phyloP scores from a whole-genome alignment of 2,113 vertebrate genomes.

The Laticauda colubrina region DNA sequence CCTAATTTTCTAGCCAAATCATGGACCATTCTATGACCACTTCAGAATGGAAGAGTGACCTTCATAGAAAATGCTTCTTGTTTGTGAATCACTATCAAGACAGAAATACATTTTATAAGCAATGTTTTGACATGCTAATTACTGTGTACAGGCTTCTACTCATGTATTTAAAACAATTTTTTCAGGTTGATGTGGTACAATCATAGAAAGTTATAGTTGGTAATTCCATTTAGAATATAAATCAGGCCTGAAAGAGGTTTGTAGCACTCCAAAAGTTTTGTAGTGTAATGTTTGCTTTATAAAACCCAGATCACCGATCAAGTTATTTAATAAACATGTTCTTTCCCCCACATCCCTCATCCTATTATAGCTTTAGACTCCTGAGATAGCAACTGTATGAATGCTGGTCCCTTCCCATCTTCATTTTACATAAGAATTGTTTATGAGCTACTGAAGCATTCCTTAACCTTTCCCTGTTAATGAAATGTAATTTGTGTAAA shows the following conservation, averaged over 20 bases:
- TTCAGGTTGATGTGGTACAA: background rate
- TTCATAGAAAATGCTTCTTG: background rate
- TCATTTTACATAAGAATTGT: constrained; percentile 13
- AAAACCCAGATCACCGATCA: background rate
- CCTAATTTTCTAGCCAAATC: background rate
- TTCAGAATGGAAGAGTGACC: background rate
- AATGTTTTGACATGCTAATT: background rate
- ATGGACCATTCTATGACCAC: background rate
- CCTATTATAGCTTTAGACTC: constrained; percentile 19
- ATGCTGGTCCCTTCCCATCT: constrained; percentile 25
- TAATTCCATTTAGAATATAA: background rate
- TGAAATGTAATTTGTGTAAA: constrained; percentile 40
- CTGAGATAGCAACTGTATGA: constrained; percentile 40
- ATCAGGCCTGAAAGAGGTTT: background rate
- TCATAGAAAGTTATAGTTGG: background rate
- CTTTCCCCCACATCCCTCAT: constrained; percentile 7
- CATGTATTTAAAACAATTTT: background rate
- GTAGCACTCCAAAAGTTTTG: background rate
- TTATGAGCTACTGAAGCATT: constrained; percentile 44
- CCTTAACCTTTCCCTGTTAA: constrained; percentile 35
- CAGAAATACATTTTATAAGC: background rate
- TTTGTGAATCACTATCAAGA: background rate
- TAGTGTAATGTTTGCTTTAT: constrained; percentile 29
- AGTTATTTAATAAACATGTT: background rate
- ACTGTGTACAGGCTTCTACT: too few relatives aligned